These are phyloP conservation scores for Patiria pectinifera DNA, from an alignment of 53 echinoderm and acorn worm species.

Conservation along the genomic window DNA sequence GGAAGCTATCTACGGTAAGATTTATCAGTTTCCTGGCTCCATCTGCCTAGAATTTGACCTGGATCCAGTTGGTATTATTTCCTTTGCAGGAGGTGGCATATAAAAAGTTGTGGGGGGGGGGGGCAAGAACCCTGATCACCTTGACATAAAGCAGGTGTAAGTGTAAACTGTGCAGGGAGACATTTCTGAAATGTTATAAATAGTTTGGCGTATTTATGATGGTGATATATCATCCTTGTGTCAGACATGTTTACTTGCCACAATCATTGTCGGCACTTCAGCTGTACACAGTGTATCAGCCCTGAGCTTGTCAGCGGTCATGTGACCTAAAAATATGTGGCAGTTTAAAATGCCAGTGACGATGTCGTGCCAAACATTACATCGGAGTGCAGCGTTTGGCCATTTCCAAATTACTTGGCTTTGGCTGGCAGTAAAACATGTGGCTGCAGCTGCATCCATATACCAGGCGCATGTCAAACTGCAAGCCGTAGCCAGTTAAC, in stretches of 20 bases:
- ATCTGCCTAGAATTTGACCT: conserved; percentile 32
- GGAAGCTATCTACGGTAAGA: conserved; percentile 27
- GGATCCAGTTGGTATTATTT: conserved; percentile 40
- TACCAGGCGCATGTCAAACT: too few relatives aligned
- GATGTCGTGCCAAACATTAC: not conserved
- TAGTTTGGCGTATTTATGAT: not conserved
- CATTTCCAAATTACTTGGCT: not conserved
- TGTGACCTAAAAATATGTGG: not conserved
- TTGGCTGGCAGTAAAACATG: not conserved
- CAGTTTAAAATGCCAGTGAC: not conserved
- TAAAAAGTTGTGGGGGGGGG: not conserved
- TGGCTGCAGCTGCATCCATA: not conserved
- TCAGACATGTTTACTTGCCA: conserved; percentile 24
- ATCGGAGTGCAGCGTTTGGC: not conserved
- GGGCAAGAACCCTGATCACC: too few relatives aligned
- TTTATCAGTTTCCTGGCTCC: conserved; percentile 35
- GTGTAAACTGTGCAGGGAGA: not conserved
- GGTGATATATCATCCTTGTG: conserved; percentile 2
- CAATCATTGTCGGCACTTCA: not conserved
- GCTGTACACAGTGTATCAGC: not conserved
- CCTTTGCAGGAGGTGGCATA: conserved; percentile 25
- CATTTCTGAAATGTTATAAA: conserved; percentile 34
- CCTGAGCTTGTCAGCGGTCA: not conserved
- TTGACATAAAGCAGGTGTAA: conserved; percentile 48
- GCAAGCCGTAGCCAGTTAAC: too few relatives aligned